Base-by-base conservation (phyloP, 2,797 vertebrate species). In the Sylvia borin region DNA sequence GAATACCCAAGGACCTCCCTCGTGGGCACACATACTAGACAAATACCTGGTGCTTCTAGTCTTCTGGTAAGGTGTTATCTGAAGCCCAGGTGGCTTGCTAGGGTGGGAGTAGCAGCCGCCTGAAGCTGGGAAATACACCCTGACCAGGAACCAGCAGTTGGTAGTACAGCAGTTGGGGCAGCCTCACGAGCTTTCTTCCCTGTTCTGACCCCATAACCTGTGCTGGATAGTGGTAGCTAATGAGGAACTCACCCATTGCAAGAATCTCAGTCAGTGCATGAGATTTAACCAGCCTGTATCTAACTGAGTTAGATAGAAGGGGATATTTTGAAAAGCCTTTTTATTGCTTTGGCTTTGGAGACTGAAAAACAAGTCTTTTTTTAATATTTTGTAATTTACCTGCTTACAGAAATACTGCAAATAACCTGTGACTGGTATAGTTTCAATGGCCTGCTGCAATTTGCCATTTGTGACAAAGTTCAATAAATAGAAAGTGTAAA, bases 401-500 rank as follows among this genome's bases (percentile, higher is more conserved):
- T 65, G 19, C 65, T 90, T 80, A 71, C 43, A 91, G 88, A 85
- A 91, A 85, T 54, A 43, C 64, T 85, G 31, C 47, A 94, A 67
- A 77, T 74, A 55, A 79, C 65, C 57, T 79, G 19, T 2, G 4
- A 36, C 38, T 83, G n/a, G 54, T 81, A 7, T 43, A 73, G 66
- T 90, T 95, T 85, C 70, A 75, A 78, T 78, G 58, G 50, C 43
- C 66, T 88, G 47, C 43, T 94, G 55, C 70, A 95, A 90, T 95
- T 94, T 94, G 61, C 87, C 25, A 62, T 89, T 92, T 89, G 58
- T 80, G 58, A 89, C 66, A 75, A 94, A 85, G 78, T 89, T 92
- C 92, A 95, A 94, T 95, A 96, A 91, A 89, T 83, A 94, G 92
- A 87, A 96, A 90, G 55, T 40, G 40, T 88, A 66, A 95, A 93